These are phyloP conservation scores for Pteria penguin DNA, from an alignment of 2,888 invertebrate species.

Conservation along the genomic window DNA sequence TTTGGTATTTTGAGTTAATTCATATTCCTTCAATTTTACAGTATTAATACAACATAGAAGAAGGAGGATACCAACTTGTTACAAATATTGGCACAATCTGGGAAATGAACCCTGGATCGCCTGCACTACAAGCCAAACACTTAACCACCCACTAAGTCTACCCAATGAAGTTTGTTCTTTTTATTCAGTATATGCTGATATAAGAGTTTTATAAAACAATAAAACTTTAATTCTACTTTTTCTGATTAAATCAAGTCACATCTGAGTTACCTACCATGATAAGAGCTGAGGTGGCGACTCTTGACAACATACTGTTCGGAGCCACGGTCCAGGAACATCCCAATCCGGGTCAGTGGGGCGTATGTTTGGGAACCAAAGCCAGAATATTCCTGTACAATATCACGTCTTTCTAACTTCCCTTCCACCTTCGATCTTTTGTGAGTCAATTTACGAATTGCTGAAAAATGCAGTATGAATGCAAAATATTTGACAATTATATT, in stretches of 20 bases:
- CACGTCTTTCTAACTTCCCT: constrained; percentile 70
- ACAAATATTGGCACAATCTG: too few species aligned
- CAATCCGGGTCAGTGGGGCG: constrained; percentile 79
- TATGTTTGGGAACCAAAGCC: constrained; percentile 77
- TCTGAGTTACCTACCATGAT: constrained; percentile 68
- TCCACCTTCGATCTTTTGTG: constrained; percentile 74
- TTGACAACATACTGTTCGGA: constrained; percentile 79
- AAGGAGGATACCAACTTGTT: too few species aligned
- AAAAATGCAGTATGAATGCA: constrained; percentile 28
- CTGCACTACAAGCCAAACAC: too few species aligned
- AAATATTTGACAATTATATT: too few species aligned
- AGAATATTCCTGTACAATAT: constrained; percentile 77
- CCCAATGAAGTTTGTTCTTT: too few species aligned
- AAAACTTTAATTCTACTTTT: neutral
- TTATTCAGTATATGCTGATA: neutral
- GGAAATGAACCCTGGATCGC: too few species aligned
- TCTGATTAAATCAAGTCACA: neutral
- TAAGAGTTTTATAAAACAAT: neutral
- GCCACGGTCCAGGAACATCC: constrained; percentile 79
- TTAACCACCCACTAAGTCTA: too few species aligned
- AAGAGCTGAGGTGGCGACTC: constrained; percentile 77
- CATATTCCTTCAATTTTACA: too few species aligned
- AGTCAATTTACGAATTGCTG: constrained; percentile 78
- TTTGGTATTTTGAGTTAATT: too few species aligned
- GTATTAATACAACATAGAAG: too few species aligned